Percentiles rank a stretch among this genome's conserved stretches.
Evolutionary conservation across 30 jellyfish, hydroid and myxozoan genomes (phyloP).

Genomic region (Chrysaora quinquecirrha): DNA sequence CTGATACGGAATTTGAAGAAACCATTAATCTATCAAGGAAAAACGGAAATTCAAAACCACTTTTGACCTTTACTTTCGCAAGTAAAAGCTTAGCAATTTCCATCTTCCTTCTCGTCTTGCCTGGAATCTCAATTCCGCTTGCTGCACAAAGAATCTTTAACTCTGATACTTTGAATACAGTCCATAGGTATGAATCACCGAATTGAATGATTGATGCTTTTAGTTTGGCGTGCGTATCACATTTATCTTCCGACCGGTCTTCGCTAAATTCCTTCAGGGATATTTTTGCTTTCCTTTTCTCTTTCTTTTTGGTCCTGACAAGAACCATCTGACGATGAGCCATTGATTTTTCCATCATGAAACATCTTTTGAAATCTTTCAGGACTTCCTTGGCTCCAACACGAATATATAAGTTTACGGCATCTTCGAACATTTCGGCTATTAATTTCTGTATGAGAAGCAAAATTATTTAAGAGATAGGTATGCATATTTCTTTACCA

Average conservation of each 20-base stretch:
- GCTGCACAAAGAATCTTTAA: background rate
- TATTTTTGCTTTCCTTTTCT: background rate
- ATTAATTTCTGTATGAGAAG: background rate
- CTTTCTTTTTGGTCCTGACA: slow-evolving; percentile 3
- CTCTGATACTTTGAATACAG: background rate
- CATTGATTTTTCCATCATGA: background rate
- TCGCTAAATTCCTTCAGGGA: slow-evolving; percentile 1
- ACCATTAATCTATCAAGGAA: too few relatives aligned
- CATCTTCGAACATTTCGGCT: background rate
- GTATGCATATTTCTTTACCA: background rate
- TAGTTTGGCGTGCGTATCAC: background rate
- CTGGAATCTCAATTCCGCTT: slow-evolving; percentile 1
- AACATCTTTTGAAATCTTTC: background rate
- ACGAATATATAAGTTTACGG: background rate
- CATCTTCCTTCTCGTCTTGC: background rate
- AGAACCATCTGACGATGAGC: too few relatives aligned
- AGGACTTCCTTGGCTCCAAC: slow-evolving; percentile 3
- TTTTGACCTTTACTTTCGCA: background rate
- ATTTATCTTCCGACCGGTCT: background rate
- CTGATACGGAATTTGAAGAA: background rate
- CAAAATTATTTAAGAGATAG: background rate
- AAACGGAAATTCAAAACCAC: background rate
- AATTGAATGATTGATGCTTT: background rate
- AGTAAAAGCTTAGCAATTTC: background rate
- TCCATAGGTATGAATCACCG: background rate